Evolutionary conservation across 2,888 invertebrate species (phyloP).

Genomic region (Conchocele bisecta): DNA sequence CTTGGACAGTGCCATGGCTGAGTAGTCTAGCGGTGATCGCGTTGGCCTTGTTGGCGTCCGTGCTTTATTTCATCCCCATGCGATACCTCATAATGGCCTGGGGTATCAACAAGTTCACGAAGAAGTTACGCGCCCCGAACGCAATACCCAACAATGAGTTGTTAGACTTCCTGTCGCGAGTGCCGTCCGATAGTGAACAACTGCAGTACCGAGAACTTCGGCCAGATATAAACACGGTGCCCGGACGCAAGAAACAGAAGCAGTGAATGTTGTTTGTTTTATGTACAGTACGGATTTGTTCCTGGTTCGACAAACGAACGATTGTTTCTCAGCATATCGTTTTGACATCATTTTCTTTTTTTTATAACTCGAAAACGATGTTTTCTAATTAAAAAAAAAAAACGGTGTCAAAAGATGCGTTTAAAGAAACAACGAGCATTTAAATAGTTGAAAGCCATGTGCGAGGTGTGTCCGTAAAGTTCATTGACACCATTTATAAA

Average conservation of each 20-base stretch:
- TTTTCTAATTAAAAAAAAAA: no score
- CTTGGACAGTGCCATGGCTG: slow-evolving; percentile 98
- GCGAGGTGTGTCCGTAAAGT: no score
- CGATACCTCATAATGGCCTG: slow-evolving; percentile 95
- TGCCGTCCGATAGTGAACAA: slow-evolving; percentile 96
- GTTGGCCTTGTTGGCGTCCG: slow-evolving; percentile 88
- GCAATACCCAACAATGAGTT: slow-evolving; percentile 98
- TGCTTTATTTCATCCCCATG: slow-evolving; percentile 94
- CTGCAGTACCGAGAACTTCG: slow-evolving; percentile 71
- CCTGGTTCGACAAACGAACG: no score
- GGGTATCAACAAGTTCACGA: slow-evolving; percentile 98
- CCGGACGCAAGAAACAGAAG: slow-evolving; percentile 67
- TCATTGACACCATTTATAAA: no score
- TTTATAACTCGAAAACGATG: no score
- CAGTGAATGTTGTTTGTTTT: slow-evolving; percentile 35
- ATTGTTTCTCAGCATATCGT: no score
- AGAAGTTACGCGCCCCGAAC: slow-evolving; percentile 95
- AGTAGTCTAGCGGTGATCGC: slow-evolving; percentile 95
- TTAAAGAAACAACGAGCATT: no score
- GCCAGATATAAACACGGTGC: slow-evolving; percentile 68
- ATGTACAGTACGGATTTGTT: no score
- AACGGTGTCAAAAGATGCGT: no score
- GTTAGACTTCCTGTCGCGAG: slow-evolving; percentile 95
- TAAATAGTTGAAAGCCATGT: no score
- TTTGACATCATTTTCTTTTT: no score